Evolutionary conservation across 1,140 invertebrate genomes (phyloP).

Genomic region (Gryllus bimaculatus): DNA sequence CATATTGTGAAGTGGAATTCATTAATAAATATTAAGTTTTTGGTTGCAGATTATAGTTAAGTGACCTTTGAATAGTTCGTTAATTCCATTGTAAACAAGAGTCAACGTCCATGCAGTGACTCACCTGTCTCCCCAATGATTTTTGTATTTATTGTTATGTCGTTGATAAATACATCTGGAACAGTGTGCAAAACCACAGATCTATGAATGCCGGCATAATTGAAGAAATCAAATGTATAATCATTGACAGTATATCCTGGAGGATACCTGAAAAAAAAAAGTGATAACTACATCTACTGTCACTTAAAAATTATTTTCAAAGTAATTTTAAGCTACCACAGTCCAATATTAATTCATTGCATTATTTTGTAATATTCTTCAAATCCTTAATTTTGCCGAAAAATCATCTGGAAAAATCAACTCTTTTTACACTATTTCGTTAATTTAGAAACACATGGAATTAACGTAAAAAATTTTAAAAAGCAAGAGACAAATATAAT

Average conservation of each 20-base stretch:
- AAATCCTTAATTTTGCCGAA: too few species aligned
- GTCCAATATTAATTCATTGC: neutral
- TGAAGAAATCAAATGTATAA: constrained; percentile 58
- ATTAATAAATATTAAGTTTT: too few species aligned
- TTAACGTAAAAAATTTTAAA: too few species aligned
- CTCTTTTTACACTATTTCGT: too few species aligned
- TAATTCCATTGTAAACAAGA: too few species aligned
- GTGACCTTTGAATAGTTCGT: too few species aligned
- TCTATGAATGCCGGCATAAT: constrained; percentile 58
- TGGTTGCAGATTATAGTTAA: too few species aligned
- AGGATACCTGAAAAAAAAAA: constrained; percentile 36
- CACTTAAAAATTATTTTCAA: neutral
- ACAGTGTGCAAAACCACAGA: constrained; percentile 46
- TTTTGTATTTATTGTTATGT: constrained; percentile 39
- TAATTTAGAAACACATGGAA: too few species aligned
- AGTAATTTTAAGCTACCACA: neutral
- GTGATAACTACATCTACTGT: neutral
- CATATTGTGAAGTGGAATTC: too few species aligned
- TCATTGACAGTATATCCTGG: constrained; percentile 40
- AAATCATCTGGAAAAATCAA: too few species aligned
- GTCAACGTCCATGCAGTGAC: neutral
- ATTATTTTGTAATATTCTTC: neutral
- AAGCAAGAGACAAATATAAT: too few species aligned
- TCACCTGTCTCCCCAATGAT: constrained; percentile 24
- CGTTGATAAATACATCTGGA: constrained; percentile 39